A percentile compares a stretch with the other conserved stretches of the same genome.
Evolutionary conservation across 2,113 vertebrate genomes (phyloP).

Genomic region (Crotalus viridis): DNA sequence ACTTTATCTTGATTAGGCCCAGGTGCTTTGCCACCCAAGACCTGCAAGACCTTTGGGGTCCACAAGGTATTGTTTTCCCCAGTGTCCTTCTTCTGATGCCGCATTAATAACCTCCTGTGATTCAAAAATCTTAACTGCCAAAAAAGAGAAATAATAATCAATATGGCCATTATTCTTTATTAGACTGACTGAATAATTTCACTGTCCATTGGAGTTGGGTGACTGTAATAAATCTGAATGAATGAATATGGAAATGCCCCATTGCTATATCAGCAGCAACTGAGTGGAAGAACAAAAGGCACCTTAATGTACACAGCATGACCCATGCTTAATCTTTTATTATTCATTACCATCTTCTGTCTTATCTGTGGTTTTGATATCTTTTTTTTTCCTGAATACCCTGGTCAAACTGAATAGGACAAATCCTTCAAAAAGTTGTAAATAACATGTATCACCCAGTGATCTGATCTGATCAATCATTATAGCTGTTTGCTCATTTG

Average conservation of each 20-base stretch:
- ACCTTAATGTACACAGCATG: neutral
- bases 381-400: neutral
- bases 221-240: neutral
- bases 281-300: neutral
- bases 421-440: neutral
- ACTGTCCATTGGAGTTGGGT: neutral
- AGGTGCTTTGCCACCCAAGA: neutral
- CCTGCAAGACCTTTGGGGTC: neutral
- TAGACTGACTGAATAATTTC: neutral
- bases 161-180: neutral
- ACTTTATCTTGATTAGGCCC: neutral
- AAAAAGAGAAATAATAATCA: neutral
- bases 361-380: neutral
- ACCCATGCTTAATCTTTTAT: neutral
- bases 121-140: neutral
- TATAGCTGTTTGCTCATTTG: neutral
- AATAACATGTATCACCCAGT: neutral
- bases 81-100: neutral
- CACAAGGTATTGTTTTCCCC: neutral
- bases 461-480: rapidly evolving
- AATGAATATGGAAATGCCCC: neutral
- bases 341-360: neutral
- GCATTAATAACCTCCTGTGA: neutral
- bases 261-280: neutral
- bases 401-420: neutral